These are phyloP conservation scores for Mola mola DNA, from an alignment of 2,113 vertebrate species.

Conservation along the genomic window DNA sequence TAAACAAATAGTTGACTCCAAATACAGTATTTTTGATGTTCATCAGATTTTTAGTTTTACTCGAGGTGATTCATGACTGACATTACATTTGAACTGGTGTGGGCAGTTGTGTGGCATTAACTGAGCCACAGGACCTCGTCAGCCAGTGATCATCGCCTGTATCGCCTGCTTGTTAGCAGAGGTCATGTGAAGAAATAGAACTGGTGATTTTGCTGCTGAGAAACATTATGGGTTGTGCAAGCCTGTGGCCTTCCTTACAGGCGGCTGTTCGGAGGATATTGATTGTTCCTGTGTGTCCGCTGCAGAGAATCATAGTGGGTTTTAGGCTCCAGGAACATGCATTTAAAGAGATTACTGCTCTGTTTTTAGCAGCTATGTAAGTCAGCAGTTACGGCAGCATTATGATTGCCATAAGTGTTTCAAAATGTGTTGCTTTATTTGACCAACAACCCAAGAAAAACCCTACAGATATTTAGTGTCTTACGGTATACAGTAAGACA, in stretches of 20 bases:
- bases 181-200: conserved; percentile 19
- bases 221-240: not conserved
- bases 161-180: not conserved
- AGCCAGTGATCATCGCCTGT: not conserved
- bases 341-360: conserved; percentile 26
- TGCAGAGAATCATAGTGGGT: conserved; percentile 11
- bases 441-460: too few species aligned
- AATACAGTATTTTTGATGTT: too few species aligned
- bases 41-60: too few species aligned
- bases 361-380: conserved; percentile 36
- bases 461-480: too few species aligned
- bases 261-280: conserved; percentile 8
- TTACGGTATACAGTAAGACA: too few species aligned
- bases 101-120: conserved; percentile 10
- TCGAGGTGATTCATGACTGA: too few species aligned
- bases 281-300: conserved; percentile 20
- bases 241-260: not conserved
- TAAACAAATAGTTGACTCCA: too few species aligned
- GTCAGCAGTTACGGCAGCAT: not conserved
- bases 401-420: too few species aligned
- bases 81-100: not conserved
- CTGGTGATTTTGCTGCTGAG: not conserved
- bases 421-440: too few species aligned
- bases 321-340: conserved; percentile 17
- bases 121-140: not conserved